These are phyloP conservation scores for Eublepharis macularius DNA, from an alignment of 2,113 vertebrate genomes.

Conservation along the genomic window DNA sequence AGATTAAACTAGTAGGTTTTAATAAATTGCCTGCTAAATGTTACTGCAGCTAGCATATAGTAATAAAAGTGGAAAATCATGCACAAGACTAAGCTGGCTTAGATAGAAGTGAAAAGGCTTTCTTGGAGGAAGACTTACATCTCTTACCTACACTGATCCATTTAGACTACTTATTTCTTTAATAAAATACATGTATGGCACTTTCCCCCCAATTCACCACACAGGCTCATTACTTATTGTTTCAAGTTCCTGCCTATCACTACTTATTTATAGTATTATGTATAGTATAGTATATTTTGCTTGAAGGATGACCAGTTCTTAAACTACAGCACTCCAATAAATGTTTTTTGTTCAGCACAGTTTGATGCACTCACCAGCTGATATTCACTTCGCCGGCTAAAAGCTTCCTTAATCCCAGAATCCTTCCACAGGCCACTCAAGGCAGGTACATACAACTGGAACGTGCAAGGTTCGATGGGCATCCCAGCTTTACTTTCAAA, in stretches of 20 bases:
- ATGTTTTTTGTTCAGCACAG: background rate
- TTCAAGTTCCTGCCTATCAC: slow-evolving; percentile 31
- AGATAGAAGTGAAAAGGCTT: background rate
- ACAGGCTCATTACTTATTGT: slow-evolving; percentile 30
- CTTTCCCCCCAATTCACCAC: too few species aligned
- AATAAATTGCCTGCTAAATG: background rate
- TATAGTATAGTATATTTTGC: background rate
- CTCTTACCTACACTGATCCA: background rate
- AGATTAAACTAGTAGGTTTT: background rate
- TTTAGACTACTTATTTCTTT: background rate
- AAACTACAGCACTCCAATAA: background rate
- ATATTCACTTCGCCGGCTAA: slow-evolving; percentile 90
- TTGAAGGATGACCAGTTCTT: background rate
- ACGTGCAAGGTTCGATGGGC: slow-evolving; percentile 89
- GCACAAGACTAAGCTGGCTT: background rate
- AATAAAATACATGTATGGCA: too few species aligned
- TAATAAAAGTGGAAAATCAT: background rate
- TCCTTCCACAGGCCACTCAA: slow-evolving; percentile 89
- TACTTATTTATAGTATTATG: slow-evolving; percentile 29
- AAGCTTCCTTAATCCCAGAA: slow-evolving; percentile 88
- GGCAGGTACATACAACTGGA: slow-evolving; percentile 92
- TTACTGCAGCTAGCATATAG: background rate
- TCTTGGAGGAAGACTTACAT: background rate
- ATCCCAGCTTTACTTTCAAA: slow-evolving; percentile 90
- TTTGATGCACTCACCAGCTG: slow-evolving; percentile 87